Base-by-base conservation (phyloP, 2,797 vertebrate species). In the Lacerta agilis region DNA sequence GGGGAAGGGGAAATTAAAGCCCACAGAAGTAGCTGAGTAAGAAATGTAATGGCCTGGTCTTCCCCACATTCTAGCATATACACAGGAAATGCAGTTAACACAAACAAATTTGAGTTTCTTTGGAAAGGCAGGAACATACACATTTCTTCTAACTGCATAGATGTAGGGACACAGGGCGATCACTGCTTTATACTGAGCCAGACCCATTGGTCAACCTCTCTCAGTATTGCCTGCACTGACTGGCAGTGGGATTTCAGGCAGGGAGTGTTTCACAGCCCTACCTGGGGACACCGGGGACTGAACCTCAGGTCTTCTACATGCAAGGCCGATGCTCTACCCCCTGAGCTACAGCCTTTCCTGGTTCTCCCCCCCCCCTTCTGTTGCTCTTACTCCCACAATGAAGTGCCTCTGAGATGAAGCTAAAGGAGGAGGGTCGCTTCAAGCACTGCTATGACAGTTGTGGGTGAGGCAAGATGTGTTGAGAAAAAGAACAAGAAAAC, bases 11-110 rank as follows among this genome's bases (percentile, higher is more conserved):
- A 75, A 91, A 86, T 82, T 79, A 72, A 41, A 33, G n/a, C 9
- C 67, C 49, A 17, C 43, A 82, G 71, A 88, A 75, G 75, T 49
- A 29, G n/a, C 84, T 75, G 8, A 2, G 15, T 36, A 49, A 8
- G 45, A n/a, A 27, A 83, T 41, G 86, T 27, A 43, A 45, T 20
- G 43, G 7, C 11, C 10, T n/a, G 76, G 66, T 73, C 86, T 71
- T 73, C 80, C 89, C 75, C 36, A 79, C 91, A 71, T 83, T 85
- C 85, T 58, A 87, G 87, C 76, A 18, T 61, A 27, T 71, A 9
- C 4, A 3, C 67, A 11, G 23, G 43, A 71, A 76, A 41, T 79
- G 55, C 41, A 86, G 29, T 66, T 80, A 45, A 82, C 27, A 79
- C 55, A 80, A 85, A 43, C 72, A 83, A 15, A 43, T 78, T 45